A percentile compares a stretch with the other conserved stretches of the same genome.
phyloP scores from a whole-genome alignment of 2,113 vertebrate genomes.

The Polypterus bichir region DNA sequence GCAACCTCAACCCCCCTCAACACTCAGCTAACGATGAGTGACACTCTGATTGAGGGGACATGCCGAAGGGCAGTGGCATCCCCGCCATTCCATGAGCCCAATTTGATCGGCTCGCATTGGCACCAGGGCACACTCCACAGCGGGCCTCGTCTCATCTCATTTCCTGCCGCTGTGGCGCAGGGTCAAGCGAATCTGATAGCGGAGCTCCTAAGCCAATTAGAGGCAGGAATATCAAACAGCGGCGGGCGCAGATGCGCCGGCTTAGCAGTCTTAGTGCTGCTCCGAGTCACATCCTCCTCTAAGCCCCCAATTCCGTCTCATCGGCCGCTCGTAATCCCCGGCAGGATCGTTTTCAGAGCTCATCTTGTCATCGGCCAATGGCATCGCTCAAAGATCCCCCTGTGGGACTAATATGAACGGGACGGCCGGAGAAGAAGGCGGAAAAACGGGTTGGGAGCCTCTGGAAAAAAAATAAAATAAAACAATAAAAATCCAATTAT shows the following conservation, averaged over 20 bases:
- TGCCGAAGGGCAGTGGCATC: too few relatives aligned
- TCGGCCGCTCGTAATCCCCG: conserved; percentile 55
- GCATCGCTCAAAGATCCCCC: conserved; percentile 65
- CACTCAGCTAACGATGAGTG: too few relatives aligned
- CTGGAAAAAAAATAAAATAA: conserved; percentile 30
- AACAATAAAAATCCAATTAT: conserved; percentile 23
- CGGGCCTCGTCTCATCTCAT: too few relatives aligned
- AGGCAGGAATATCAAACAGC: conserved; percentile 64
- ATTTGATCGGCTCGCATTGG: too few relatives aligned
- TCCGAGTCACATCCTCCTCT: conserved; percentile 73
- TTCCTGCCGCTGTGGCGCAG: not conserved
- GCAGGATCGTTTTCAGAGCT: conserved; percentile 64
- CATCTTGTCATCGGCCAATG: conserved; percentile 57
- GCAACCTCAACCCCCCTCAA: too few relatives aligned
- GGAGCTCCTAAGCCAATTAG: conserved; percentile 43
- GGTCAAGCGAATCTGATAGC: too few relatives aligned
- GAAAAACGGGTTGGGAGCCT: conserved; percentile 42
- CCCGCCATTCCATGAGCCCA: too few relatives aligned
- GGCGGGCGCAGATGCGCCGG: conserved; percentile 66
- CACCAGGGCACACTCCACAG: too few relatives aligned
- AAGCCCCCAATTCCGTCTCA: conserved; percentile 64
- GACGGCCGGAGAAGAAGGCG: conserved; percentile 49
- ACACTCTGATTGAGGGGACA: too few relatives aligned
- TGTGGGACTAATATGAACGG: conserved; percentile 49
- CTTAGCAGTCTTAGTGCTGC: conserved; percentile 72